Evolutionary conservation across 2,888 invertebrate genomes (phyloP).

Genomic region (Cremastinae sp.): DNA sequence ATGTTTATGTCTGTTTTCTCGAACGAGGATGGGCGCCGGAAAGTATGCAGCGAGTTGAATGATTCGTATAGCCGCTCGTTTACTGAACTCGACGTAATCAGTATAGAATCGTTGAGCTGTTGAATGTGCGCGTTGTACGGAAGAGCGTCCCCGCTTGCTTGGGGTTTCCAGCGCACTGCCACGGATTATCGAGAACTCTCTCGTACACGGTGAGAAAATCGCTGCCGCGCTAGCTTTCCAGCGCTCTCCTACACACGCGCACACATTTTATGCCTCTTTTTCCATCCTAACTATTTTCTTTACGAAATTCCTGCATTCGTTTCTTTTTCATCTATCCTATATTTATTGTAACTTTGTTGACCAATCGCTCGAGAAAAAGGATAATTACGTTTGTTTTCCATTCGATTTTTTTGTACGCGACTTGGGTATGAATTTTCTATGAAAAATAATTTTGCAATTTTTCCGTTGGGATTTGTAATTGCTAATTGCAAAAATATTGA

Average conservation of each 20-base stretch:
- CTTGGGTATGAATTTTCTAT: no score
- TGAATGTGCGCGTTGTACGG: constrained; percentile 16
- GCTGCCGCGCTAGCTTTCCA: constrained; percentile 38
- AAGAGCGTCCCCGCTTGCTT: constrained; percentile 38
- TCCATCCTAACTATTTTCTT: no score
- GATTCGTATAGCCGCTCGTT: constrained; percentile 13
- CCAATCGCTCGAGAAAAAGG: no score
- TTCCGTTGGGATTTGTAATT: no score
- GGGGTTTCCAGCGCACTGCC: constrained; percentile 39
- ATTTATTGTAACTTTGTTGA: no score
- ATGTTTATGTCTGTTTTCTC: no score
- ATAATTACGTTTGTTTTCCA: no score
- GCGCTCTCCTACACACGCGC: not conserved
- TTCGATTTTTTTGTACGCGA: no score
- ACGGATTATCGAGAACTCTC: constrained; percentile 64
- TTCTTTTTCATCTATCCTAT: no score
- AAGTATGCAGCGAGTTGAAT: not conserved
- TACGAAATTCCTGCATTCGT: no score
- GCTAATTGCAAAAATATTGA: no score
- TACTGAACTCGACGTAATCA: constrained; percentile 60
- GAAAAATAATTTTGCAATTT: no score
- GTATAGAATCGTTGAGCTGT: constrained; percentile 60
- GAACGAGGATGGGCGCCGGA: not conserved
- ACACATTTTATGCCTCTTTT: not conserved
- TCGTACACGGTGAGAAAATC: constrained; percentile 65